Conservation (phyloP, 1,140 invertebrate genomes). For the Cotesia chilonis region DNA sequence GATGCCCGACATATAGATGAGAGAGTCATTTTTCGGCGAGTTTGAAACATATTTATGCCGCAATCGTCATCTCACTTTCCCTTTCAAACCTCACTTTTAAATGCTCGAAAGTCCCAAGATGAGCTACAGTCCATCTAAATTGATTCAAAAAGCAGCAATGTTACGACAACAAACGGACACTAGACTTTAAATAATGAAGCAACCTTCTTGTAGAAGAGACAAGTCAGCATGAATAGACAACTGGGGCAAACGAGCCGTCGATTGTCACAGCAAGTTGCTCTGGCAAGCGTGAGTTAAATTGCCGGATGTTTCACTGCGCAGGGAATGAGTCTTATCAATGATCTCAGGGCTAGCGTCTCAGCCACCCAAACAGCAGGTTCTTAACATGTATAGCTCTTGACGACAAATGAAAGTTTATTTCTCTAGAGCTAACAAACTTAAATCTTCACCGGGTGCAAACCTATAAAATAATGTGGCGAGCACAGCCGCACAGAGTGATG, state of each 20-base stretch:
- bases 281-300: constrained; percentile 48
- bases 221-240: constrained; percentile 51
- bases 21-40: background rate
- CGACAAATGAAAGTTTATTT: constrained; percentile 2
- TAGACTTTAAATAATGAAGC: no score
- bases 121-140: no score
- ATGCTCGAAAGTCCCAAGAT: no score
- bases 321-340: constrained; percentile 6
- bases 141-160: no score
- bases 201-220: background rate
- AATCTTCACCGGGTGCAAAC: background rate
- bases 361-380: background rate
- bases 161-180: no score
- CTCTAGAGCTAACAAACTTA: no score
- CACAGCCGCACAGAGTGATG: constrained; percentile 6
- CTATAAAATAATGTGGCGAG: background rate
- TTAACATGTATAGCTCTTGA: background rate
- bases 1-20: constrained; percentile 25
- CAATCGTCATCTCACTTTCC: no score
- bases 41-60: no score
- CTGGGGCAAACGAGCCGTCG: constrained; percentile 56
- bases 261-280: constrained; percentile 52
- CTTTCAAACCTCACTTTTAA: no score
- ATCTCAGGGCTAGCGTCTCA: constrained; percentile 2
- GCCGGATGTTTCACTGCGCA: constrained; percentile 19